Evolutionary conservation across 2,888 invertebrate species (phyloP).

Genomic region (Germaria angustata): DNA sequence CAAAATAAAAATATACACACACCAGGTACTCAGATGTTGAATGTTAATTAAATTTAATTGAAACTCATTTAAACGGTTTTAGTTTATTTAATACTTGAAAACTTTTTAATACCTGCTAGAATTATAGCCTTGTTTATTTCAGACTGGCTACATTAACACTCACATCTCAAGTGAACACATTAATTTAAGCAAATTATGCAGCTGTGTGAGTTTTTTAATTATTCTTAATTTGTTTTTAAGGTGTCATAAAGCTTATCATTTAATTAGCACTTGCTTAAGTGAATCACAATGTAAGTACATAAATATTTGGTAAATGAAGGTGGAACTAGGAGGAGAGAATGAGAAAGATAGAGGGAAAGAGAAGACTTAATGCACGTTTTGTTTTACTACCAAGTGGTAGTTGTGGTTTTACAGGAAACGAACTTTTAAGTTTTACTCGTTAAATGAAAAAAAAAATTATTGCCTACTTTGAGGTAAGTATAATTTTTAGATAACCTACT

Average conservation of each 20-base stretch:
- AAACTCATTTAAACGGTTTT: background rate
- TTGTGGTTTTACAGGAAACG: slow-evolving; percentile 35
- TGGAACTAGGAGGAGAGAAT: background rate
- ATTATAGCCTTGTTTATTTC: slow-evolving; percentile 28
- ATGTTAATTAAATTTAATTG: slow-evolving; percentile 59
- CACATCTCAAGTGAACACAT: slow-evolving; percentile 32
- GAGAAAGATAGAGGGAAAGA: background rate
- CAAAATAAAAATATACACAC: background rate
- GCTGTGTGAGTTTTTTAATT: slow-evolving; percentile 2
- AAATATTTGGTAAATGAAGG: background rate
- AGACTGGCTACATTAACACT: background rate
- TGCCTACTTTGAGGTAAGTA: slow-evolving; percentile 53
- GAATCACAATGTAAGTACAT: background rate
- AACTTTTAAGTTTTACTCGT: slow-evolving; percentile 41
- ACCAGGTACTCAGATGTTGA: background rate
- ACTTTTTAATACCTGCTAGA: background rate
- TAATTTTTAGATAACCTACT: background rate
- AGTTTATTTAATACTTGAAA: background rate
- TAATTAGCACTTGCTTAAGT: slow-evolving; percentile 68
- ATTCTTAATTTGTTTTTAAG: slow-evolving; percentile 24
- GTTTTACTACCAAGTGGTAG: too few species aligned
- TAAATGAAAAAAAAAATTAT: slow-evolving; percentile 56
- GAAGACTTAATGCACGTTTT: too few species aligned
- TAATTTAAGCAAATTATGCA: slow-evolving; percentile 53
- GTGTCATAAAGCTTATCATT: slow-evolving; percentile 70